Base-by-base conservation (phyloP, 2,797 vertebrate species). In the Acestrorhynchus altus region DNA sequence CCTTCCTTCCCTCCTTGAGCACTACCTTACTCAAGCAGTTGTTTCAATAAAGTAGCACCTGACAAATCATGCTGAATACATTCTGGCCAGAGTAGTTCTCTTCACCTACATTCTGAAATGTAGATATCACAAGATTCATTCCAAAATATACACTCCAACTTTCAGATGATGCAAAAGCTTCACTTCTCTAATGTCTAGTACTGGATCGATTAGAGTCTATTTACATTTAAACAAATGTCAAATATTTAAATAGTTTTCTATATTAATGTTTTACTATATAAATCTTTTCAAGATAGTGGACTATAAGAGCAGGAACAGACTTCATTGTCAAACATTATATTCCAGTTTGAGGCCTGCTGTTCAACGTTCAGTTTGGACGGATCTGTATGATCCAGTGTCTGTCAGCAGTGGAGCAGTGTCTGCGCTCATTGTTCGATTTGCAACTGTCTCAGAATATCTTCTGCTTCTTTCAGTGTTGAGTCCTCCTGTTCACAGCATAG, bases 401-500 rank as follows among this genome's bases (percentile, higher is more conserved):
- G 60, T 51, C n/a, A 68, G 8, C 6, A 60, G 16, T 54, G 6
- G 15, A n/a, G n/a, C n/a, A n/a, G n/a, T n/a, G n/a, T 9, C n/a
- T 56, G 10, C 24, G 52, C 44, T 88, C 68, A 91, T 56, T 89
- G 80, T 70, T 26, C 66, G 1, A 83, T 35, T 74, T 87, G 94
- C 95, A 95, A 98, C 56, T 92, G 91, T 79, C 82, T 94, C 80
- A 99, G 18, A 79, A 96, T 96, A 22, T 94, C 82, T 2, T 90
- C 95, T 49, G 96, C 96, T 74, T 95, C 95, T 26, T 93, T 87
- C 80, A 99, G 87, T 0, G 97, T 99, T 1, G 95, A 85, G 42
- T 98, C 94, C 81, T 96, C 94, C 97, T 99, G 86, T 87, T 81
- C 4, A 86, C 44, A 65, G 68, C 51, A 69, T 63, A 1, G 4